These are phyloP conservation scores for Parnassius apollo DNA, from an alignment of 2,888 invertebrate genomes.

Conservation along the genomic window DNA sequence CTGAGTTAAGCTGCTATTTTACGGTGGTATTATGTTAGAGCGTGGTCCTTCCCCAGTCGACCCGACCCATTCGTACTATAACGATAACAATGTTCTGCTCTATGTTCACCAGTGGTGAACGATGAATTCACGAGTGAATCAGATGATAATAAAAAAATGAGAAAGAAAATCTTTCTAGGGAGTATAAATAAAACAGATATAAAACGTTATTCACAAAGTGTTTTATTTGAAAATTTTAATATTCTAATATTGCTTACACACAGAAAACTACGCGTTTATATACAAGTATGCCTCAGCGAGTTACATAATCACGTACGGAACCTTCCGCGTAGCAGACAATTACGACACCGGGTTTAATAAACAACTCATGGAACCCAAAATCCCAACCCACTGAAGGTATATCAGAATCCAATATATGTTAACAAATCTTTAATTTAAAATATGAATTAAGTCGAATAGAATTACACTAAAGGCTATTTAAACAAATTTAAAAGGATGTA, in stretches of 20 bases:
- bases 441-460: too few relatives aligned
- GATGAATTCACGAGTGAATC: too few relatives aligned
- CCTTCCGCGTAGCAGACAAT: background rate
- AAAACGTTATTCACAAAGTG: conserved; percentile 62
- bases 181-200: conserved; percentile 34
- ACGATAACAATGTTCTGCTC: too few relatives aligned
- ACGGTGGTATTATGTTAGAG: too few relatives aligned
- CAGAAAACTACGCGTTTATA: conserved; percentile 48
- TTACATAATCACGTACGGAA: background rate
- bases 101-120: too few relatives aligned
- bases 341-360: background rate
- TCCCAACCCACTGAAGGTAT: background rate
- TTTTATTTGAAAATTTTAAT: conserved; percentile 65
- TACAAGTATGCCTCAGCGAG: conserved; percentile 29
- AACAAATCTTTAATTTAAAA: too few relatives aligned
- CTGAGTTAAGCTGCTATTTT: too few relatives aligned
- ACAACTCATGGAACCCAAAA: too few relatives aligned
- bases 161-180: background rate
- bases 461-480: background rate
- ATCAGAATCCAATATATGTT: background rate
- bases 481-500: background rate
- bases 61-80: too few relatives aligned
- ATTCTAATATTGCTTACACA: conserved; percentile 71
- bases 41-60: too few relatives aligned
- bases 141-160: too few relatives aligned